A percentile compares a stretch with the other conserved stretches of the same genome.
These are phyloP conservation scores for Adoxophyes honmai DNA, from an alignment of 1,140 invertebrate species.

Conservation along the genomic window DNA sequence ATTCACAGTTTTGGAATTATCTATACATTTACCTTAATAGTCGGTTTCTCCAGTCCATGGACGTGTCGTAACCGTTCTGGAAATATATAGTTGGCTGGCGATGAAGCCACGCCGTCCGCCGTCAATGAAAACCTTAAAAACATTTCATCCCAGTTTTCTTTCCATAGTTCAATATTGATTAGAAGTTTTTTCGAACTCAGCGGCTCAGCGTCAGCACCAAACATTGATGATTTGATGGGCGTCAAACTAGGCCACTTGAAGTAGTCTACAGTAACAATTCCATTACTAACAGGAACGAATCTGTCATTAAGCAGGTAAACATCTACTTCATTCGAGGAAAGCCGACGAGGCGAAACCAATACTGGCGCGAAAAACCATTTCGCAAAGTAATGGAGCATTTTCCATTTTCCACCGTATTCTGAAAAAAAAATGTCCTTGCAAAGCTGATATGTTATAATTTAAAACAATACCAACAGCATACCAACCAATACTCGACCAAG, in stretches of 20 bases:
- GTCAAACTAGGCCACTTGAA: slow-evolving; percentile 56
- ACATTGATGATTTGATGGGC: slow-evolving; percentile 37
- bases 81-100: slow-evolving; percentile 55
- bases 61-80: slow-evolving; percentile 46
- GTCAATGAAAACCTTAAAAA: slow-evolving; percentile 55
- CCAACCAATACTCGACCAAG: slow-evolving; percentile 94
- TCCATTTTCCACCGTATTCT: slow-evolving; percentile 91
- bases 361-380: slow-evolving; percentile 89
- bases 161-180: slow-evolving; percentile 35
- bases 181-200: slow-evolving; percentile 46
- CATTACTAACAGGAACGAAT: slow-evolving; percentile 55
- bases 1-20: not conserved
- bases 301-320: slow-evolving; percentile 68
- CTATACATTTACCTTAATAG: slow-evolving; percentile 51
- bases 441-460: too few relatives aligned
- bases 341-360: slow-evolving; percentile 65
- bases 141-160: slow-evolving; percentile 39
- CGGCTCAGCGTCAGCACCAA: slow-evolving; percentile 31
- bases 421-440: slow-evolving; percentile 27
- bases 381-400: slow-evolving; percentile 95
- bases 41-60: slow-evolving; percentile 40
- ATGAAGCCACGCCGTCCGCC: slow-evolving; percentile 36
- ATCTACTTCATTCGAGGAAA: slow-evolving; percentile 41
- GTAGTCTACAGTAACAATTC: slow-evolving; percentile 51
- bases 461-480: not conserved